Evolutionary conservation across 2,797 vertebrate genomes (phyloP).

Genomic region (Echiichthys vipera): DNA sequence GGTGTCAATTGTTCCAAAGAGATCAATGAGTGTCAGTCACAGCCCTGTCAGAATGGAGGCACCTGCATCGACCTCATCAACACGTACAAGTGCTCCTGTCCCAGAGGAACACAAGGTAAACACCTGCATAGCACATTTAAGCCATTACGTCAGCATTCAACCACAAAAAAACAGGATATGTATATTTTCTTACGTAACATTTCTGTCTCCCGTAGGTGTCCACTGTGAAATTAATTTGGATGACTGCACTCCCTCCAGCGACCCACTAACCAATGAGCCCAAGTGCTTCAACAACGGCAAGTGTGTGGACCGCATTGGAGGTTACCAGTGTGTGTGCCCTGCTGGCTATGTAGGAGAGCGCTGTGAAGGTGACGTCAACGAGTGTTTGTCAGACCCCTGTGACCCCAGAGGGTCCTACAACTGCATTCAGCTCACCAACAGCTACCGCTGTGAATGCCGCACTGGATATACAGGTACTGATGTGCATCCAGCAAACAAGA

Average conservation of each 20-base stretch:
- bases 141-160: constrained; percentile 53
- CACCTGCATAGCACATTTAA: constrained; percentile 5
- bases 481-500: background rate
- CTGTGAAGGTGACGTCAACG: constrained; percentile 97
- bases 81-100: constrained; percentile 98
- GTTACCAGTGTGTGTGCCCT: constrained; percentile 93
- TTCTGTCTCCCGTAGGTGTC: constrained; percentile 83
- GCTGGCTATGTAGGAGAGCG: constrained; percentile 96
- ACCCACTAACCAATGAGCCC: constrained; percentile 90
- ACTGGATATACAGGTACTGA: constrained; percentile 92
- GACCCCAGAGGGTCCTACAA: constrained; percentile 94
- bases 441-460: constrained; percentile 95
- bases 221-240: constrained; percentile 98
- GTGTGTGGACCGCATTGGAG: constrained; percentile 94
- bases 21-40: constrained; percentile 96
- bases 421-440: constrained; percentile 96
- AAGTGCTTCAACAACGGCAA: constrained; percentile 97
- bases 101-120: constrained; percentile 96
- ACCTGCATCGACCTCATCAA: constrained; percentile 98
- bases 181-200: background rate
- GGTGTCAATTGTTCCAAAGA: constrained; percentile 96
- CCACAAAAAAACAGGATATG: background rate
- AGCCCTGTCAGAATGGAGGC: constrained; percentile 95
- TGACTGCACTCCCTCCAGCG: constrained; percentile 91
- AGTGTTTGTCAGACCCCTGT: constrained; percentile 97